Evolutionary conservation across 30 jellyfish, hydroid and myxozoan genomes (phyloP).

Genomic region (Aurelia sp.): DNA sequence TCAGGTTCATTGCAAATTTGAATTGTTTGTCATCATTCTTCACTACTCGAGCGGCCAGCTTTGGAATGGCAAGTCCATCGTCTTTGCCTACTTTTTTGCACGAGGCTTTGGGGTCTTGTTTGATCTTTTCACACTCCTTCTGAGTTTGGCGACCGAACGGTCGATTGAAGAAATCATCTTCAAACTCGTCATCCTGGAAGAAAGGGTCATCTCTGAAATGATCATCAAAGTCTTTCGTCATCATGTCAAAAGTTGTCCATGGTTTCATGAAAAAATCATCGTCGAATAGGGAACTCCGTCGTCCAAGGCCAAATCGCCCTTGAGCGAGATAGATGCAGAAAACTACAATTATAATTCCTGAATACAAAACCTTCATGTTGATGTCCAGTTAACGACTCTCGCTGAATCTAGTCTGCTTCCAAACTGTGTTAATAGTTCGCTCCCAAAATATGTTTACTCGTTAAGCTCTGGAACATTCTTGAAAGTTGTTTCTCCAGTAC

Average conservation of each 20-base stretch:
- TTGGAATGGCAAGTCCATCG: constrained; percentile 17
- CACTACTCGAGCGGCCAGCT: constrained; percentile 58
- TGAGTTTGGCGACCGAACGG: constrained; percentile 6
- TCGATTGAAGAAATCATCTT: constrained; percentile 6
- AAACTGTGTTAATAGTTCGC: no score
- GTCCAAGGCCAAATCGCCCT: no score
- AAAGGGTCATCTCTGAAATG: constrained; percentile 40
- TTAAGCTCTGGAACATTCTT: no score
- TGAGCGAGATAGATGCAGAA: constrained; percentile 8
- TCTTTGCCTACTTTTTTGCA: not conserved
- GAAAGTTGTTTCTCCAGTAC: not conserved
- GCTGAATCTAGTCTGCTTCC: no score
- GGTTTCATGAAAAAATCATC: constrained; percentile 42
- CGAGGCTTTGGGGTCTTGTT: not conserved
- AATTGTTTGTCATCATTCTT: constrained; percentile 41
- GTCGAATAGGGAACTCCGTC: no score
- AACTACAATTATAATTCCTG: constrained; percentile 24
- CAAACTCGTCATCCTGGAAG: constrained; percentile 53
- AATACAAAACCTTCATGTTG: constrained; percentile 10
- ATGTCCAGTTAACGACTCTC: not conserved
- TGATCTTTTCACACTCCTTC: no score
- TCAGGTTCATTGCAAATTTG: constrained; percentile 54
- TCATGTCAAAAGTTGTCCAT: constrained; percentile 62
- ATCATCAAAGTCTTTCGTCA: constrained; percentile 56
- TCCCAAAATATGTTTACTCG: no score